These are phyloP conservation scores for Grus americana DNA, from an alignment of 2,113 vertebrate species.

Conservation along the genomic window DNA sequence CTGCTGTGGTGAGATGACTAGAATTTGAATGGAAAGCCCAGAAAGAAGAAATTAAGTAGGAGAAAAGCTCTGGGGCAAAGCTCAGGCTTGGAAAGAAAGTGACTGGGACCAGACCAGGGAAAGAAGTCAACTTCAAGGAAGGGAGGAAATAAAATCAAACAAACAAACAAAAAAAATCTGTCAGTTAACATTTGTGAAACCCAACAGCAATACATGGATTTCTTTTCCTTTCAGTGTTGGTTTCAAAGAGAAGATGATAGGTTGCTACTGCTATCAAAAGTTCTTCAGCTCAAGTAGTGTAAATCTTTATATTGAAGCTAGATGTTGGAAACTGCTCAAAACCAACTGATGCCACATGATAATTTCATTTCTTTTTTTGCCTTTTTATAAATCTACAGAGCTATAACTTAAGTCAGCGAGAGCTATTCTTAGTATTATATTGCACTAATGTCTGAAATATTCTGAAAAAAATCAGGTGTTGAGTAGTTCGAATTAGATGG, in stretches of 20 bases:
- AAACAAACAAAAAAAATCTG: not conserved
- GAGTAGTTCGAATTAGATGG: not conserved
- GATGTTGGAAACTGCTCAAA: not conserved
- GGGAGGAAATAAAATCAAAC: not conserved
- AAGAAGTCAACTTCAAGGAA: not conserved
- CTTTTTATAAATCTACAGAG: not conserved
- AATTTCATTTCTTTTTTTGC: not conserved
- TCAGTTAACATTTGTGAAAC: not conserved
- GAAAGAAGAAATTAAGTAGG: not conserved
- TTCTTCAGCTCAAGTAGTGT: not conserved
- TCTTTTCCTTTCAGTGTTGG: not conserved
- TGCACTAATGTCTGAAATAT: not conserved
- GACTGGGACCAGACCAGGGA: not conserved
- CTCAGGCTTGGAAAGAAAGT: not conserved
- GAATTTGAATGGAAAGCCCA: not conserved
- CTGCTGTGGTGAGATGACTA: not conserved
- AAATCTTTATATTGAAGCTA: not conserved
- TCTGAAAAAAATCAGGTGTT: not conserved
- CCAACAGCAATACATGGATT: not conserved
- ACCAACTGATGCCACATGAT: not conserved
- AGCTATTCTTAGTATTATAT: not conserved
- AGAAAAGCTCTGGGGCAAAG: not conserved
- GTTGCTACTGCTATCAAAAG: not conserved
- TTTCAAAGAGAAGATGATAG: not conserved
- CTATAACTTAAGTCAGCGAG: not conserved